phyloP scores from a whole-genome alignment of 1,140 invertebrate species.

The Drosophila melanogaster region DNA sequence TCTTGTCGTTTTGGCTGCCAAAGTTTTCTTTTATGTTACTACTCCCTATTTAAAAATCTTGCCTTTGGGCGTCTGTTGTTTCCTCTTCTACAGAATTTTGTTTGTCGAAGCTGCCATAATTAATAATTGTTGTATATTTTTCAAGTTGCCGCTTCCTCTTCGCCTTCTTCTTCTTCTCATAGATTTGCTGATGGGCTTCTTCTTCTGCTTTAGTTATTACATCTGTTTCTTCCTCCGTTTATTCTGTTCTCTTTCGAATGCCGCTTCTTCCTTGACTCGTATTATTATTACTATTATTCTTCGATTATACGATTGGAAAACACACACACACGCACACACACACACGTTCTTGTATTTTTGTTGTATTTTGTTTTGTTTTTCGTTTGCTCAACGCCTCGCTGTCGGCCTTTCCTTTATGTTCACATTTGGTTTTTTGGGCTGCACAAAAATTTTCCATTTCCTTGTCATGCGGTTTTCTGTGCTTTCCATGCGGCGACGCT shows the following conservation, averaged over 20 bases:
- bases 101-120: conserved; percentile 1
- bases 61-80: conserved; percentile 5
- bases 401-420: conserved; percentile 36
- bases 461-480: conserved; percentile 61
- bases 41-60: neutral
- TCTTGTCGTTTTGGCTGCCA: neutral
- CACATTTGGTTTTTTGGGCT: conserved; percentile 35
- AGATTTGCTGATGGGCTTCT: neutral
- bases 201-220: conserved; percentile 3
- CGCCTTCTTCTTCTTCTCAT: neutral
- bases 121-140: conserved; percentile 9
- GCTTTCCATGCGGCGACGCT: conserved; percentile 50
- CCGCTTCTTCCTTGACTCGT: conserved; percentile 3
- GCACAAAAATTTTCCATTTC: conserved; percentile 47
- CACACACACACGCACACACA: conserved; percentile 21
- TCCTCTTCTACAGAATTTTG: neutral
- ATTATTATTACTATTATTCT: conserved; percentile 6
- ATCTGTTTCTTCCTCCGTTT: neutral
- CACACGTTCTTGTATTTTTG: conserved; percentile 6
- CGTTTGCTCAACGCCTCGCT: conserved; percentile 15
- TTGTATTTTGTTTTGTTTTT: conserved; percentile 46
- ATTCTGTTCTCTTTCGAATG: neutral
- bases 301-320: conserved; percentile 15
- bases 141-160: neutral
- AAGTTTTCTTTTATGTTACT: neutral